Conservation (phyloP, 2,113 vertebrate species). For the Xenotilapia caudafasciata region DNA sequence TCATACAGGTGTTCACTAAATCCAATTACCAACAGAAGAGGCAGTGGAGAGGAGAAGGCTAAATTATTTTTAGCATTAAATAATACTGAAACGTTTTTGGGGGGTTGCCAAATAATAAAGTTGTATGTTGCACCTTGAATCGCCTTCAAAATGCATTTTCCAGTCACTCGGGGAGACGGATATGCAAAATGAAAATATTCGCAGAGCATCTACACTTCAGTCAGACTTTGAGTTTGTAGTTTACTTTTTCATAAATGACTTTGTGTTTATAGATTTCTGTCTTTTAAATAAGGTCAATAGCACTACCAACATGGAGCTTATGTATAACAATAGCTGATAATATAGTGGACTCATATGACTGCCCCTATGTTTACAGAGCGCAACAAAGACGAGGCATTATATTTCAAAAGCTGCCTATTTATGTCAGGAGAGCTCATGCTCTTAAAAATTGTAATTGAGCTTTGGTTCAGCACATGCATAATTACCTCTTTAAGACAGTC, state of each 20-base stretch:
- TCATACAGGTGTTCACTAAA: constrained; percentile 63
- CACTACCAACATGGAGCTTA: not conserved
- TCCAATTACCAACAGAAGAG: constrained; percentile 54
- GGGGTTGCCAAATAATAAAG: not conserved
- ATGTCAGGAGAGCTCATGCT: not conserved
- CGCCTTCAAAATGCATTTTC: not conserved
- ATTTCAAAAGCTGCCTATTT: not conserved
- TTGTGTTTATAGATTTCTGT: not conserved
- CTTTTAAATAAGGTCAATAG: not conserved
- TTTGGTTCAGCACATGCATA: not conserved
- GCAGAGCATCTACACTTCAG: not conserved
- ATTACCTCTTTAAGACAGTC: constrained; percentile 6
- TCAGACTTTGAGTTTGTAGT: not conserved
- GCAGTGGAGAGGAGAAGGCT: not conserved
- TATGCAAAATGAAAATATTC: not conserved
- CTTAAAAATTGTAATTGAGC: constrained; percentile 1
- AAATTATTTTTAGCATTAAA: not conserved
- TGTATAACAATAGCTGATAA: not conserved
- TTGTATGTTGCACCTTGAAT: not conserved
- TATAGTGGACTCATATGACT: not conserved
- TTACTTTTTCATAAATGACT: not conserved
- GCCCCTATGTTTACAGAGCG: not conserved
- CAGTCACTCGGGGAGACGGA: not conserved
- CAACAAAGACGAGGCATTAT: not conserved
- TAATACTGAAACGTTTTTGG: not conserved